A percentile compares a stretch with the other conserved stretches of the same genome.
phyloP scores from a whole-genome alignment of 1,140 invertebrate genomes.

The Drosophila pseudoananassae region DNA sequence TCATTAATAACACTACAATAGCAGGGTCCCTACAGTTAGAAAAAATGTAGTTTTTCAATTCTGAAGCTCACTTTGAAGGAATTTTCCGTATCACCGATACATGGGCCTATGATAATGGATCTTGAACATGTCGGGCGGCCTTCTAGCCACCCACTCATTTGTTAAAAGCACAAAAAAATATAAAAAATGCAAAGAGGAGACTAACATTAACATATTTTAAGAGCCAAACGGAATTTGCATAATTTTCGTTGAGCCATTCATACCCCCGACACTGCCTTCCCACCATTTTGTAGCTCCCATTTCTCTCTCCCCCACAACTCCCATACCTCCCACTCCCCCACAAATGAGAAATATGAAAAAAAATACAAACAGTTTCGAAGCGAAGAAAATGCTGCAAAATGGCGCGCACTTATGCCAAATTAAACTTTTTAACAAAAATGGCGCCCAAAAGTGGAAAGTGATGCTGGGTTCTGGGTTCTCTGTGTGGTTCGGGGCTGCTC shows the following conservation, averaged over 20 bases:
- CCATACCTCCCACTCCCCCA: background rate
- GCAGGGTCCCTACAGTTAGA: no score
- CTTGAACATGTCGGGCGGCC: no score
- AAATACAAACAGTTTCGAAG: slow-evolving; percentile 12
- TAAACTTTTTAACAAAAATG: slow-evolving; percentile 75
- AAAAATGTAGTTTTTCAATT: no score
- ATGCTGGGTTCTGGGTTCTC: slow-evolving; percentile 36
- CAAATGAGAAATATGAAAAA: background rate
- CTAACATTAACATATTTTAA: slow-evolving; percentile 75
- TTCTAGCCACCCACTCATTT: slow-evolving; percentile 26
- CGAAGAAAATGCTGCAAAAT: slow-evolving; percentile 64
- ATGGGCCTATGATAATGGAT: background rate
- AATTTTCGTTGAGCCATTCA: slow-evolving; percentile 44
- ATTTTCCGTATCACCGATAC: slow-evolving; percentile 2
- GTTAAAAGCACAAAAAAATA: slow-evolving; percentile 32
- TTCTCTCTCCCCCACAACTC: background rate
- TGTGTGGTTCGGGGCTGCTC: background rate
- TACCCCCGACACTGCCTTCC: background rate
- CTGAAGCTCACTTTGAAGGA: no score
- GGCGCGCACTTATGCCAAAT: slow-evolving; percentile 73
- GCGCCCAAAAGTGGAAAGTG: slow-evolving; percentile 55
- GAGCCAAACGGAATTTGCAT: slow-evolving; percentile 74
- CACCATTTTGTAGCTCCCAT: slow-evolving; percentile 23
- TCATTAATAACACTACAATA: no score
- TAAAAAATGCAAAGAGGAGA: slow-evolving; percentile 21